Conservation (phyloP, 2,113 vertebrate species). For the Salvelinus fontinalis region DNA sequence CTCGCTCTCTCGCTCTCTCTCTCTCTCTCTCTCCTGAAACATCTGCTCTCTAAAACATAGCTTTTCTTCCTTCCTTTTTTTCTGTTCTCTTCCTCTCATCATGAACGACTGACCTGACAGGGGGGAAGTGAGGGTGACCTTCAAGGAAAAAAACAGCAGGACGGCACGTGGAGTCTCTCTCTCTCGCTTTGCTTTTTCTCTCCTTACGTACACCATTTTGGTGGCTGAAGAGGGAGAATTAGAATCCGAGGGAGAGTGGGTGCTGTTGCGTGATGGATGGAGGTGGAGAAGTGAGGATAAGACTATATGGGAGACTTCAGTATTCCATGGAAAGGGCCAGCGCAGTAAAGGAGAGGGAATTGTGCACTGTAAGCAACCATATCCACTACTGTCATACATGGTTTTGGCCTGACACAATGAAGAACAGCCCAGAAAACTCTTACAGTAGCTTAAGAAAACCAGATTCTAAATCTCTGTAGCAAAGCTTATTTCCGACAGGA, state of each 20-base stretch:
- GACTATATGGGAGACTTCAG: background rate
- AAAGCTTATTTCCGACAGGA: too few relatives aligned
- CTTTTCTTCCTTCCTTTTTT: background rate
- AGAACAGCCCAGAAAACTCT: background rate
- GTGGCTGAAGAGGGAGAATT: background rate
- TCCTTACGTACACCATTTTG: background rate
- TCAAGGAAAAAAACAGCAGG: conserved; percentile 33
- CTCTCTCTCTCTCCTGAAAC: too few relatives aligned
- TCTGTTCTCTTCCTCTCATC: conserved; percentile 19
- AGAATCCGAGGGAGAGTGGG: background rate
- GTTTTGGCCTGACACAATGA: background rate
- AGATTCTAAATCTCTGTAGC: background rate
- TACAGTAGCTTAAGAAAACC: background rate
- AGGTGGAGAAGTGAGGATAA: background rate
- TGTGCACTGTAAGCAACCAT: background rate
- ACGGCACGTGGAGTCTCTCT: conserved; percentile 3
- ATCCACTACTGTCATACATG: background rate
- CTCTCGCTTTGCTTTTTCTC: background rate
- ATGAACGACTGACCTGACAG: conserved; percentile 43
- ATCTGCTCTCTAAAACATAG: conserved; percentile 22
- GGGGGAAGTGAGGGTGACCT: conserved; percentile 37
- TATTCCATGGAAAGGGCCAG: background rate
- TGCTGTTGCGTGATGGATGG: background rate
- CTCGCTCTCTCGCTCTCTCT: too few relatives aligned
- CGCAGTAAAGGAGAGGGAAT: background rate